phyloP scores from a whole-genome alignment of 2,888 invertebrate species.

The Drosophila cracens region DNA sequence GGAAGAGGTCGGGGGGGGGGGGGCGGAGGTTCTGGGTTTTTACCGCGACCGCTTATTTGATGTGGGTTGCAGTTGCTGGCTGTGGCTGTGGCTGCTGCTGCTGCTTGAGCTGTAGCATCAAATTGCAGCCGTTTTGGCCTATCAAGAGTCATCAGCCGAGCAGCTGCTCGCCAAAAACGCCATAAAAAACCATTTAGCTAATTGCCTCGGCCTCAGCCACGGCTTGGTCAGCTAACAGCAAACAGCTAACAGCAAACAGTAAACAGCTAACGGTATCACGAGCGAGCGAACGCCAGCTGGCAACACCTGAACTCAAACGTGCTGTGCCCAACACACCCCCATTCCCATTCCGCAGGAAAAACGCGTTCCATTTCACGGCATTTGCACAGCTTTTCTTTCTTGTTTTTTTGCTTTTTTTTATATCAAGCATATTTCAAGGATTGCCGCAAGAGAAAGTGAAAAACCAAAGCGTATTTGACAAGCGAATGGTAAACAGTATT shows the following conservation, averaged over 20 bases:
- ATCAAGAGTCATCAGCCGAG: conserved; percentile 65
- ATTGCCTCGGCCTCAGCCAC: conserved; percentile 51
- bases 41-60: conserved; percentile 47
- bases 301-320: conserved; percentile 48
- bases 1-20: not conserved
- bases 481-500: not conserved
- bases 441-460: conserved; percentile 39
- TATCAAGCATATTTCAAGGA: conserved; percentile 44
- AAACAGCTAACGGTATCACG: conserved; percentile 9
- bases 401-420: conserved; percentile 7
- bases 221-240: conserved; percentile 27
- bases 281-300: conserved; percentile 24
- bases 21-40: not conserved
- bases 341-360: not conserved
- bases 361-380: conserved; percentile 57
- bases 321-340: not conserved
- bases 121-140: conserved; percentile 54
- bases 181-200: conserved; percentile 76
- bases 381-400: conserved; percentile 32
- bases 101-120: conserved; percentile 41
- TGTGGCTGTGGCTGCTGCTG: not conserved
- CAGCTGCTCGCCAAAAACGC: conserved; percentile 40
- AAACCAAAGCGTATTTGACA: conserved; percentile 7
- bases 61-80: conserved; percentile 56
- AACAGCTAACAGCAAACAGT: not conserved